phyloP scores from a whole-genome alignment of 2,888 invertebrate species.

The Acrobasis repandana region DNA sequence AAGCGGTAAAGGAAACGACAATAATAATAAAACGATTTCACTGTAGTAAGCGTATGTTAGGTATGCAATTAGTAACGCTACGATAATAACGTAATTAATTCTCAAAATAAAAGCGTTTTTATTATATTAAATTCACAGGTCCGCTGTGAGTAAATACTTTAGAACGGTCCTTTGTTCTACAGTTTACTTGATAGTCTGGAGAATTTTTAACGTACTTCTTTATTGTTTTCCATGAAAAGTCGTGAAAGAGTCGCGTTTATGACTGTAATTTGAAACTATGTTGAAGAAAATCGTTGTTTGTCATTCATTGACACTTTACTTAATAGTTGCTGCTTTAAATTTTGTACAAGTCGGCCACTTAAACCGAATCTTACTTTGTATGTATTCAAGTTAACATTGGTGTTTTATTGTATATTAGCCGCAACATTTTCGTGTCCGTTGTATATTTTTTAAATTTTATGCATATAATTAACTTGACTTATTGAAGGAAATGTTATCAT shows the following conservation, averaged over 20 bases:
- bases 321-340: not conserved
- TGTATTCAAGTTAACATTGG: not conserved
- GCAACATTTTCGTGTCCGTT: not conserved
- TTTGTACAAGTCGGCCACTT: not conserved
- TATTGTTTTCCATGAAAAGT: slow-evolving; percentile 11
- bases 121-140: no score
- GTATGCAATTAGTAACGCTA: no score
- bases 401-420: not conserved
- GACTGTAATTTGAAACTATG: slow-evolving; percentile 13
- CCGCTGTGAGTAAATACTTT: not conserved
- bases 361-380: not conserved
- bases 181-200: slow-evolving; percentile 8
- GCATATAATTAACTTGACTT: no score
- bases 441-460: no score
- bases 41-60: no score
- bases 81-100: no score
- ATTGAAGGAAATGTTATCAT: no score
- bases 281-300: slow-evolving; percentile 1
- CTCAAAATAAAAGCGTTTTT: no score
- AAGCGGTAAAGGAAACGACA: no score
- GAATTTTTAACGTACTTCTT: slow-evolving; percentile 9
- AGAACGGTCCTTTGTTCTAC: not conserved
- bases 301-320: slow-evolving; percentile 2
- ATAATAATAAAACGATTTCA: no score
- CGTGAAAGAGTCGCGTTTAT: slow-evolving; percentile 11